Base-by-base conservation (phyloP, 1,140 invertebrate genomes). In the Galendromus occidentalis region DNA sequence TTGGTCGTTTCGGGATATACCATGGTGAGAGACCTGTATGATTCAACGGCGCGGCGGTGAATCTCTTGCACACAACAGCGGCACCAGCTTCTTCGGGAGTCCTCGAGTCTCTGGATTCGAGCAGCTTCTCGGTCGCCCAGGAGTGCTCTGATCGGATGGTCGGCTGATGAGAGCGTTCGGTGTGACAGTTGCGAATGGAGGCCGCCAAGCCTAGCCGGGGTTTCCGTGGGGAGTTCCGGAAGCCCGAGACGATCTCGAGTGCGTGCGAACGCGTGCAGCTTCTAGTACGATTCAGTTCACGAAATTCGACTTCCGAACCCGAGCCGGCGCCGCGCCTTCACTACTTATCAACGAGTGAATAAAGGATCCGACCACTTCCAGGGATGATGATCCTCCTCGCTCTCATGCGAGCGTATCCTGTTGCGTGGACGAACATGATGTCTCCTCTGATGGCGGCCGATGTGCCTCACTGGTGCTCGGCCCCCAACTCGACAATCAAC, bases 381-480 rank as follows among this genome's bases (percentile, higher is more conserved):
- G 42, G 42, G 12, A 44, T 44, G n/a, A 12, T 47, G 4, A 47
- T 47, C 4, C 28, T 14, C 14, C 33, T 59, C 51, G 33, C 9
- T 39, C 9, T 39, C 51, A 59, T 17, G 51, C 22, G 51, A 25
- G 51, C 51, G 25, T 59, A 20, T 25, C 51, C 51, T n/a, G 51
- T 22, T 25, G 51, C 51, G 12, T 59, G 51, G 51, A 59, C 51
- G 1, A 59, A 59, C 22, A 17, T 59, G 51, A 59, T 59, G 51
- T 59, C 51, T 17, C 51, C 51, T 9, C 22, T 59, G 14, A 59
- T 59, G 51, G 51, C 51, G 51, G 51, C 51, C 12, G 51, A 59
- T 22, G 51, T 59, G 12, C 17, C 25, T 25, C 51, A 59, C 22
- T 59, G 51, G 51, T 59, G 51, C 22, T 17, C 51, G 2, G 25